phyloP scores from a whole-genome alignment of 2,888 invertebrate species.

The Sialis lutaria region DNA sequence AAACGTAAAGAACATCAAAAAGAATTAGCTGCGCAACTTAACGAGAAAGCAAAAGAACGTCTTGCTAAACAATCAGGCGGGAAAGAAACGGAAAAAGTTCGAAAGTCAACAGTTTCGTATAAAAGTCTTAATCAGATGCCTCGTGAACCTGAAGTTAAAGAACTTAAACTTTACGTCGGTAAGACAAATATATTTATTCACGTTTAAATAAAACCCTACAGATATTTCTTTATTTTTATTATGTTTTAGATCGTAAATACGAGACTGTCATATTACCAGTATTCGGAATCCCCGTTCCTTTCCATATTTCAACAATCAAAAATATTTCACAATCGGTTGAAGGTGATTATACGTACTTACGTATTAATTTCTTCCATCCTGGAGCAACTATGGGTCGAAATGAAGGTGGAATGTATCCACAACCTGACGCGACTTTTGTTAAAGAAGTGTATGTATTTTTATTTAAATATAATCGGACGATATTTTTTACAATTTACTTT shows the following conservation, averaged over 20 bases:
- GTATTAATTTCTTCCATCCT: conserved; percentile 97
- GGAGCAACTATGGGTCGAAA: conserved; percentile 91
- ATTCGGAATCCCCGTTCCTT: conserved; percentile 91
- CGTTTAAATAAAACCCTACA: too few relatives aligned
- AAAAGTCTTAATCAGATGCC: conserved; percentile 87
- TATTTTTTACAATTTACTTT: not conserved
- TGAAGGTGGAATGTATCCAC: conserved; percentile 79
- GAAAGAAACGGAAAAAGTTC: conserved; percentile 72
- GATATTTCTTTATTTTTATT: conserved; percentile 2
- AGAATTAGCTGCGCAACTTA: conserved; percentile 76
- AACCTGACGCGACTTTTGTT: conserved; percentile 91
- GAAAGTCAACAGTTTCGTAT: conserved; percentile 91
- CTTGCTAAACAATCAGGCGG: conserved; percentile 74
- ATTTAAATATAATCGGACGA: not conserved
- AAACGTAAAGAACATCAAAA: conserved; percentile 94
- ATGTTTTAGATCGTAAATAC: conserved; percentile 70
- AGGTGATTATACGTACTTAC: conserved; percentile 95
- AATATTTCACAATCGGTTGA: conserved; percentile 98
- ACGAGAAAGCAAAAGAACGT: conserved; percentile 84
- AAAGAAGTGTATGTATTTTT: conserved; percentile 76
- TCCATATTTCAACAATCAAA: conserved; percentile 97
- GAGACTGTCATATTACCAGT: conserved; percentile 97
- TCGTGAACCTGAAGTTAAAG: conserved; percentile 79
- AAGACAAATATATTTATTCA: conserved; percentile 20
- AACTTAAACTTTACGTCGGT: conserved; percentile 90